Conservation (phyloP, 1,140 invertebrate species). For the Odontomachus brunneus region DNA sequence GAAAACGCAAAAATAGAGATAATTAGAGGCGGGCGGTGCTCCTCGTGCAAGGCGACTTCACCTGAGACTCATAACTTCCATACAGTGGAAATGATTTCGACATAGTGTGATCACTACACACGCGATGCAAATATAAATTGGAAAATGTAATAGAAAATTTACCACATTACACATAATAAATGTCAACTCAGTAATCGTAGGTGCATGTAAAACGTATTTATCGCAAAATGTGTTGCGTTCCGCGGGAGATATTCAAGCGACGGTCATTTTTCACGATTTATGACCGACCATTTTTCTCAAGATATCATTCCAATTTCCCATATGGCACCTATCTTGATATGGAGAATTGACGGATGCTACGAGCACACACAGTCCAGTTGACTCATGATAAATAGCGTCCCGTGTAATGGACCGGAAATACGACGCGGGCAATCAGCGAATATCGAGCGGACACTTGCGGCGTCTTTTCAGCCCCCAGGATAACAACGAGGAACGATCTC, state of each 20-base stretch:
- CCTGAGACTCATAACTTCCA: too few species aligned
- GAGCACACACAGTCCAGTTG: not conserved
- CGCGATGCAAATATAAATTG: too few species aligned
- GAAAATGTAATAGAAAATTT: too few species aligned
- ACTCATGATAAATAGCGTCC: not conserved
- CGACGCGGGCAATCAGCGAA: not conserved
- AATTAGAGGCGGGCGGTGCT: not conserved
- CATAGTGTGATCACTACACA: too few species aligned
- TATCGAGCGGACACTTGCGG: not conserved
- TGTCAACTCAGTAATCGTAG: too few species aligned
- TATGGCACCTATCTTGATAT: not conserved
- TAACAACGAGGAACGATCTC: not conserved
- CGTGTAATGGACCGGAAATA: not conserved
- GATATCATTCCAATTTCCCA: not conserved
- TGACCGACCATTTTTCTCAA: too few species aligned
- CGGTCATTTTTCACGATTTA: too few species aligned
- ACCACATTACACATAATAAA: too few species aligned
- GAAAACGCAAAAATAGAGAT: conserved; percentile 64
- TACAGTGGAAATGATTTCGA: too few species aligned
- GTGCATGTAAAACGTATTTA: too few species aligned
- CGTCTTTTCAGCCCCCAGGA: not conserved
- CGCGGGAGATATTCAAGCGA: too few species aligned
- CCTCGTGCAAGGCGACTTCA: not conserved
- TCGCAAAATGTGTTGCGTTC: too few species aligned
- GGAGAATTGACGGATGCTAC: not conserved